These are phyloP conservation scores for Reticulitermes speratus DNA, from an alignment of 1,140 invertebrate genomes.

Conservation along the genomic window DNA sequence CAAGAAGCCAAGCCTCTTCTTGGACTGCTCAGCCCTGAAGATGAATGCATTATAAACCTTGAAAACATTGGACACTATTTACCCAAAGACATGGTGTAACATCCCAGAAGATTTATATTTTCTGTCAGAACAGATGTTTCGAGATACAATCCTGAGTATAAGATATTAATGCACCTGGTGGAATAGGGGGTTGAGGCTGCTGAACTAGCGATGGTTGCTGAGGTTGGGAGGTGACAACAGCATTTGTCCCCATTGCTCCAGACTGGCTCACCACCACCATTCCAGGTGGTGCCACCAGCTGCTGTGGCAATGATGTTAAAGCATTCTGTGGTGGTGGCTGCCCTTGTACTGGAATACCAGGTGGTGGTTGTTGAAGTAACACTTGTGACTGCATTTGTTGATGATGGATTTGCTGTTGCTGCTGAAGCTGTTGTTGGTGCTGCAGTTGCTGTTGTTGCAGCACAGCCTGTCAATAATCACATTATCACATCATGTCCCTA, in stretches of 20 bases:
- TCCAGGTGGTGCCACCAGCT: conserved; percentile 21
- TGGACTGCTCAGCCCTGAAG: too few species aligned
- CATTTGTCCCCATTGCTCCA: neutral
- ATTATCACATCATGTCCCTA: neutral
- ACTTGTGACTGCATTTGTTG: conserved; percentile 24
- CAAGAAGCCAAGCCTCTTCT: too few species aligned
- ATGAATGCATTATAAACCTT: too few species aligned
- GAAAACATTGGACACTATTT: too few species aligned
- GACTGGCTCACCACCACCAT: conserved; percentile 31
- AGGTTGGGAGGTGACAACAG: conserved; percentile 22
- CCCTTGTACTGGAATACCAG: neutral
- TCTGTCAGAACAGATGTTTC: too few species aligned
- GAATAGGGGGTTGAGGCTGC: neutral
- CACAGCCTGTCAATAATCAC: conserved; percentile 20
- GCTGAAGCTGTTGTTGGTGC: conserved; percentile 31
- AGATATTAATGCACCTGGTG: neutral
- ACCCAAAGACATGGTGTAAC: too few species aligned
- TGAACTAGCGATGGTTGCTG: neutral
- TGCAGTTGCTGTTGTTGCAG: conserved; percentile 27
- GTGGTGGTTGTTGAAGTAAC: conserved; percentile 22
- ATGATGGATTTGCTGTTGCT: conserved; percentile 17
- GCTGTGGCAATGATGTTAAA: neutral
- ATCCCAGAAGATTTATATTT: too few species aligned
- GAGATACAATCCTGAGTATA: too few species aligned
- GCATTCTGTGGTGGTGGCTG: conserved; percentile 21